Percentiles rank a stretch among this genome's conserved stretches.
Evolutionary conservation across 2,888 invertebrate genomes (phyloP).

Genomic region (Teinopalpus imperialis): DNA sequence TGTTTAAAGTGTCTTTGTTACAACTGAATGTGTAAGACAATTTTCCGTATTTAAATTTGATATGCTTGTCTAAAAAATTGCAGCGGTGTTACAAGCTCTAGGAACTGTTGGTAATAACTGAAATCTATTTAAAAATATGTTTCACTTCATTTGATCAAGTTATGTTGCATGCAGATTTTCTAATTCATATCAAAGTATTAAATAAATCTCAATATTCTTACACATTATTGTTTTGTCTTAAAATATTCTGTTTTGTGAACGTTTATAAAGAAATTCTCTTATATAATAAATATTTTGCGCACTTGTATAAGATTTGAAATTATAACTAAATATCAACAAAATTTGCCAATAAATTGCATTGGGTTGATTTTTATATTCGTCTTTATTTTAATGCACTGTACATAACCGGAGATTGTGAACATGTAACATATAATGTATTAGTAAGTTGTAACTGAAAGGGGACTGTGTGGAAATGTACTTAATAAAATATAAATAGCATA

Average conservation of each 20-base stretch:
- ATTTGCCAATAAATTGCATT: slow-evolving; percentile 17
- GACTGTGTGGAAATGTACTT: slow-evolving; percentile 67
- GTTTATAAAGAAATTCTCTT: slow-evolving; percentile 4
- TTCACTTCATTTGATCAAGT: background rate
- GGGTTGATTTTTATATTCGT: slow-evolving; percentile 23
- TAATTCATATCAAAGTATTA: slow-evolving; percentile 10
- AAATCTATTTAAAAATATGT: background rate
- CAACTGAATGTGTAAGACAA: too few species aligned
- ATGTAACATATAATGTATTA: slow-evolving; percentile 47
- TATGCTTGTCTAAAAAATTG: too few species aligned
- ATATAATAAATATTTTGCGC: too few species aligned
- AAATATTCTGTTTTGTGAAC: background rate
- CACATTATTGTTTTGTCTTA: slow-evolving; percentile 2
- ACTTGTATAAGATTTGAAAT: slow-evolving; percentile 2
- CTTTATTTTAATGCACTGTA: slow-evolving; percentile 31
- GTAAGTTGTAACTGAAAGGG: slow-evolving; percentile 36
- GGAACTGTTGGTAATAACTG: background rate
- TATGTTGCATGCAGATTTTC: background rate
- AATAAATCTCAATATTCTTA: slow-evolving; percentile 12
- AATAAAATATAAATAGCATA: slow-evolving; percentile 45
- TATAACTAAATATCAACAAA: slow-evolving; percentile 1
- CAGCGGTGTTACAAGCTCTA: too few species aligned
- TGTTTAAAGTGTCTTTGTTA: too few species aligned
- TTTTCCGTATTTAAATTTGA: too few species aligned
- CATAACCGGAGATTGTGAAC: slow-evolving; percentile 40